Evolutionary conservation across 2,888 invertebrate genomes (phyloP).

Genomic region (Seira musarum): DNA sequence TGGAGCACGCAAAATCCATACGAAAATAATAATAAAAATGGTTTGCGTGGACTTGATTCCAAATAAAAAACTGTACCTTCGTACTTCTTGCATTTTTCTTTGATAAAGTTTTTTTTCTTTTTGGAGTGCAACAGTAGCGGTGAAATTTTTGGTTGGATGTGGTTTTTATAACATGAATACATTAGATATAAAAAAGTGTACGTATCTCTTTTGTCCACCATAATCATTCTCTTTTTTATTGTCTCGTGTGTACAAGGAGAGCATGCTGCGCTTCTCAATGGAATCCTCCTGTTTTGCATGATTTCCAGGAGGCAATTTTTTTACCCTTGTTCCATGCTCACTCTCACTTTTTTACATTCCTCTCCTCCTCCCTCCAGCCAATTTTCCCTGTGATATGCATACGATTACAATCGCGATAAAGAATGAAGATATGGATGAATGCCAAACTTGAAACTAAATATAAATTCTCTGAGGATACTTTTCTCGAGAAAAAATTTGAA

Average conservation of each 20-base stretch:
- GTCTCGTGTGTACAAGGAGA: slow-evolving; percentile 1
- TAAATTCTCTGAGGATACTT: not conserved
- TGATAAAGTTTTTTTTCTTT: not conserved
- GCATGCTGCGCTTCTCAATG: slow-evolving; percentile 7
- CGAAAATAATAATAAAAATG: slow-evolving; percentile 3
- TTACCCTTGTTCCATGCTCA: not conserved
- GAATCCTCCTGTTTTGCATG: slow-evolving; percentile 5
- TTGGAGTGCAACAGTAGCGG: slow-evolving; percentile 1
- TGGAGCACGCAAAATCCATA: too few species aligned
- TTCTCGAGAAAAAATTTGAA: not conserved
- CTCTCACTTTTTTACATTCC: slow-evolving; percentile 19
- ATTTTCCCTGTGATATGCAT: slow-evolving; percentile 31
- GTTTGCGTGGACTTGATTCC: not conserved
- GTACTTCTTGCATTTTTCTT: not conserved
- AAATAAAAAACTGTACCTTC: not conserved
- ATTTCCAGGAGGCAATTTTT: slow-evolving; percentile 12
- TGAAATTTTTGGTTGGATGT: not conserved
- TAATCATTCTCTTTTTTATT: not conserved
- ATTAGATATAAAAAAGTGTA: not conserved
- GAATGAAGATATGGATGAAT: slow-evolving; percentile 21
- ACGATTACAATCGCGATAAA: slow-evolving; percentile 22
- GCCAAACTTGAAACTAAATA: slow-evolving; percentile 12
- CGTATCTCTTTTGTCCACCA: slow-evolving; percentile 1
- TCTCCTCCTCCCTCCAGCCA: slow-evolving; percentile 14
- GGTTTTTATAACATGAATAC: not conserved